Evolutionary conservation across 1,140 invertebrate genomes (phyloP).

Genomic region (Bombus confusus): DNA sequence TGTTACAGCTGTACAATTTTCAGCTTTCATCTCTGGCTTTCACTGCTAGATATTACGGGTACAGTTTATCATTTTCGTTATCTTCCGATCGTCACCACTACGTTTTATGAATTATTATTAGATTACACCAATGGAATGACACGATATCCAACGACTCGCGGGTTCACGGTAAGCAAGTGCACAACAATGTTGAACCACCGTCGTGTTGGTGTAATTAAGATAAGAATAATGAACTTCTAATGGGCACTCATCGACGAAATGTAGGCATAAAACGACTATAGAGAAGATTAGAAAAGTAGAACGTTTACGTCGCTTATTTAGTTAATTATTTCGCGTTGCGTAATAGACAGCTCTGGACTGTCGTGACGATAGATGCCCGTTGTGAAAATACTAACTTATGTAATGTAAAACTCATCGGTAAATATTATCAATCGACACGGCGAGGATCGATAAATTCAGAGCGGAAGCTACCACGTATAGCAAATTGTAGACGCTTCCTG

Average conservation of each 20-base stretch:
- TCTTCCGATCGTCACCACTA: not conserved
- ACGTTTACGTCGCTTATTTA: constrained; percentile 50
- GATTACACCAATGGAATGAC: not conserved
- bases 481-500: constrained; percentile 24
- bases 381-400: not conserved
- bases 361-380: not conserved
- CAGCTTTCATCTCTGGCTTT: not conserved
- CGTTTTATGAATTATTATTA: constrained; percentile 13
- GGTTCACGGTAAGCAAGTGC: not conserved
- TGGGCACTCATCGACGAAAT: constrained; percentile 49
- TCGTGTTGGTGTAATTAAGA: constrained; percentile 44
- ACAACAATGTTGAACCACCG: constrained; percentile 36
- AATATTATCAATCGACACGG: constrained; percentile 22
- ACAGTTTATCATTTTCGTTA: constrained; percentile 7
- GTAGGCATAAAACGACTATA: constrained; percentile 24
- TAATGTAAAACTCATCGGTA: not conserved
- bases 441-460: constrained; percentile 25
- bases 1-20: not conserved
- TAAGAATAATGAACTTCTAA: constrained; percentile 55
- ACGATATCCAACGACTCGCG: not conserved
- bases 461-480: not conserved
- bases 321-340: constrained; percentile 49
- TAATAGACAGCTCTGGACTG: constrained; percentile 12
- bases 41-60: too few relatives aligned
- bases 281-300: constrained; percentile 64